Conservation (phyloP, 2,888 invertebrate species). For the Drosophila nr. perissopoda region DNA sequence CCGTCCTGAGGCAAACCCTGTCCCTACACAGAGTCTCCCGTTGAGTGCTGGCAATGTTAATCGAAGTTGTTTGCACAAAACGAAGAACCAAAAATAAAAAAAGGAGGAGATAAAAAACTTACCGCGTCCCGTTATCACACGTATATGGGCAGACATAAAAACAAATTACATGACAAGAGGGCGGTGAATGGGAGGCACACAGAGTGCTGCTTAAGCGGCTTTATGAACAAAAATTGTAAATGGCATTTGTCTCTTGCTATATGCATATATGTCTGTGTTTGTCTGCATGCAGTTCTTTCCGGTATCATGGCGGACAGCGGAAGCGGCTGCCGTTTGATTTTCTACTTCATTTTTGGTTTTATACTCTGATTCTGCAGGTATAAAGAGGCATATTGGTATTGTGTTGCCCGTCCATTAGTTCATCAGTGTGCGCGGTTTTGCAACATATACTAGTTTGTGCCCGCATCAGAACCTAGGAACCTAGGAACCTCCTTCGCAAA, state of each 20-base stretch:
- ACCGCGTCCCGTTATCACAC: conserved; percentile 72
- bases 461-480: no score
- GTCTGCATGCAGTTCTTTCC: conserved; percentile 70
- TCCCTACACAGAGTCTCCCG: background rate
- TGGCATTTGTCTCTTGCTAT: conserved; percentile 67
- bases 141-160: conserved; percentile 80
- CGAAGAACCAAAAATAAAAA: conserved; percentile 18
- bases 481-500: background rate
- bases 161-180: conserved; percentile 70
- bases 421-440: accelerated
- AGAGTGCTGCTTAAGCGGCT: conserved; percentile 77
- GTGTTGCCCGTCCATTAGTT: background rate
- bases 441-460: background rate
- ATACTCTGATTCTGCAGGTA: background rate
- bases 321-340: conserved; percentile 61
- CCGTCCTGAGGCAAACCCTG: background rate
- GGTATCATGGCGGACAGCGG: conserved; percentile 74
- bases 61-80: conserved; percentile 69
- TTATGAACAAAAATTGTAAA: conserved; percentile 80
- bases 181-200: conserved; percentile 6
- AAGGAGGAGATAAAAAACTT: conserved; percentile 15
- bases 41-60: conserved; percentile 77
- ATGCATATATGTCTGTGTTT: conserved; percentile 23
- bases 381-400: background rate
- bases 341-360: conserved; percentile 28